Conservation (phyloP, 1,140 invertebrate genomes). For the Zeugodacus cucurbitae region DNA sequence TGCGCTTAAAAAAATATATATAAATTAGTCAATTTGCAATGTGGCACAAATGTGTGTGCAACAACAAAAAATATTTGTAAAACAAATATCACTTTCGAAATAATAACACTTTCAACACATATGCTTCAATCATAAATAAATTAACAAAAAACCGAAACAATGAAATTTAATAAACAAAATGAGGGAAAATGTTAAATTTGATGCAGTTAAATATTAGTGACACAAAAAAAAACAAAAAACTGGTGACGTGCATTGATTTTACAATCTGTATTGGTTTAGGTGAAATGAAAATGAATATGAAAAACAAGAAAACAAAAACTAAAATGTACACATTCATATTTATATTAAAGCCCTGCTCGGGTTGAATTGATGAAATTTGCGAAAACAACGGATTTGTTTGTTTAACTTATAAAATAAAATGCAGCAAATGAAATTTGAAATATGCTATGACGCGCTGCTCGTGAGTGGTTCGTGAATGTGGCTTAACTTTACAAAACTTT, state of each 20-base stretch:
- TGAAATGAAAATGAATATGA: background rate
- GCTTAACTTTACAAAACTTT: background rate
- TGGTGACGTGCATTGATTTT: slow-evolving; percentile 10
- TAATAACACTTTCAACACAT: background rate
- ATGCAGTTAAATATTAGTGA: slow-evolving; percentile 2
- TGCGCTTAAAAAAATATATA: background rate
- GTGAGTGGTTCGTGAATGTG: background rate
- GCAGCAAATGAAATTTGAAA: background rate
- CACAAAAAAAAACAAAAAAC: background rate
- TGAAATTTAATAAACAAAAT: background rate
- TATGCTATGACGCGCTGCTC: background rate
- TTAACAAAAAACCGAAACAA: background rate
- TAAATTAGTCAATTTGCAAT: background rate
- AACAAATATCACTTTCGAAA: background rate
- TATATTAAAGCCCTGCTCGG: background rate
- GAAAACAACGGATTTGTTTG: background rate
- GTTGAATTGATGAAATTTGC: background rate
- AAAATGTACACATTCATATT: background rate
- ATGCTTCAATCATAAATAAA: background rate
- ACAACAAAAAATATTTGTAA: background rate
- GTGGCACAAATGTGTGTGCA: background rate
- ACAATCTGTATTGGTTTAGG: background rate
- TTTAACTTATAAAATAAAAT: background rate
- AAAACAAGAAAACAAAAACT: background rate
- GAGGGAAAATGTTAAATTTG: background rate